Conservation (phyloP, 2,888 invertebrate species). For the Polietes domitor region DNA sequence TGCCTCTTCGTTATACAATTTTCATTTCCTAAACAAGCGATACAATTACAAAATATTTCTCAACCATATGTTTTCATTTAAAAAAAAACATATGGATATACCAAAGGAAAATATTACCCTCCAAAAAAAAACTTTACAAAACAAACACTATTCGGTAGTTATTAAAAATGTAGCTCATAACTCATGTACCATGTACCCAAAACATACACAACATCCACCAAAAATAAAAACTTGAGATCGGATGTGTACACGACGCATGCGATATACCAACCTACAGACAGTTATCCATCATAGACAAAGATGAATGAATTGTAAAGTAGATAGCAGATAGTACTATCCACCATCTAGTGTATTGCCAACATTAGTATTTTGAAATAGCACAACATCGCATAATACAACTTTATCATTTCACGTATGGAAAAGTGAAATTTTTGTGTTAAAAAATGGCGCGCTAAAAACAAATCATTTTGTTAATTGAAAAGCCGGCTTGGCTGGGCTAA, state of each 20-base stretch:
- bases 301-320: conserved; percentile 7
- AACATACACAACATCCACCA: neutral
- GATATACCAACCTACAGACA: neutral
- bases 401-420: conserved; percentile 5
- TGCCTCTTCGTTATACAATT: neutral
- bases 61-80: neutral
- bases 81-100: neutral
- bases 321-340: neutral
- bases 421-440: conserved; percentile 18
- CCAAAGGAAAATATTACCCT: neutral
- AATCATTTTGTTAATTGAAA: conserved; percentile 39
- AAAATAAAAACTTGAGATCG: neutral
- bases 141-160: neutral
- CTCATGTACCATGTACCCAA: neutral
- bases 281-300: neutral
- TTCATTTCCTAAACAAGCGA: too few species aligned
- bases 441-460: conserved; percentile 6
- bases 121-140: conserved; percentile 15
- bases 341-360: neutral
- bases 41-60: neutral
- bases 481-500: neutral
- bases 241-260: neutral
- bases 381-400: conserved; percentile 16
- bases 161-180: neutral
- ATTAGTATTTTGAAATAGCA: conserved; percentile 27